A percentile compares a stretch with the other conserved stretches of the same genome.
These are phyloP conservation scores for Nemapogon koenigi DNA, from an alignment of 2,888 invertebrate genomes.

Conservation along the genomic window DNA sequence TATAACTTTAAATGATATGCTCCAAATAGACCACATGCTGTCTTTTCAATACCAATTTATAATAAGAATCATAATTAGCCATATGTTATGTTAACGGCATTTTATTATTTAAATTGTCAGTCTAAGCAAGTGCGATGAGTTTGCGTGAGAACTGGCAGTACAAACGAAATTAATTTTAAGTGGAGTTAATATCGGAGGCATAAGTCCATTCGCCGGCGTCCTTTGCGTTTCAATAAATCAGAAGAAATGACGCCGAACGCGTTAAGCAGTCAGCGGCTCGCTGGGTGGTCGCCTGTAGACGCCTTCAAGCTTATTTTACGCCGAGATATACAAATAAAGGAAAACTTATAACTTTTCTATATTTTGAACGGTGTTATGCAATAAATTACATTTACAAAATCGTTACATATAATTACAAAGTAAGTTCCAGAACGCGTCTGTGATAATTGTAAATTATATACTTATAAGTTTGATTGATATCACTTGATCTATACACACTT, in stretches of 20 bases:
- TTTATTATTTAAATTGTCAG: no score
- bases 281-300: slow-evolving; percentile 53
- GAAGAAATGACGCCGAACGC: slow-evolving; percentile 52
- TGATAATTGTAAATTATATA: no score
- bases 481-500: no score
- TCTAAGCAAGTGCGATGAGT: background rate
- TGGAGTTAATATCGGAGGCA: slow-evolving; percentile 25
- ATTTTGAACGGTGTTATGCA: background rate
- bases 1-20: no score
- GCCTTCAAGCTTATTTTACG: slow-evolving; percentile 54
- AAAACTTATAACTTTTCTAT: slow-evolving; percentile 18
- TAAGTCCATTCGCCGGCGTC: slow-evolving; percentile 8
- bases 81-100: no score
- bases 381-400: background rate
- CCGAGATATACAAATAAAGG: slow-evolving; percentile 44
- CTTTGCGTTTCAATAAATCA: slow-evolving; percentile 50
- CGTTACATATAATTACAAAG: no score
- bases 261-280: slow-evolving; percentile 53
- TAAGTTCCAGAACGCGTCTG: no score
- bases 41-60: no score
- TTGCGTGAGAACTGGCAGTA: slow-evolving; percentile 38
- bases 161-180: slow-evolving; percentile 38
- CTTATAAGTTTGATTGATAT: no score
- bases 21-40: no score
- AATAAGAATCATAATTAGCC: no score